Base-by-base conservation (phyloP, 2,888 invertebrate genomes). In the Pharmacophagus antenor region DNA sequence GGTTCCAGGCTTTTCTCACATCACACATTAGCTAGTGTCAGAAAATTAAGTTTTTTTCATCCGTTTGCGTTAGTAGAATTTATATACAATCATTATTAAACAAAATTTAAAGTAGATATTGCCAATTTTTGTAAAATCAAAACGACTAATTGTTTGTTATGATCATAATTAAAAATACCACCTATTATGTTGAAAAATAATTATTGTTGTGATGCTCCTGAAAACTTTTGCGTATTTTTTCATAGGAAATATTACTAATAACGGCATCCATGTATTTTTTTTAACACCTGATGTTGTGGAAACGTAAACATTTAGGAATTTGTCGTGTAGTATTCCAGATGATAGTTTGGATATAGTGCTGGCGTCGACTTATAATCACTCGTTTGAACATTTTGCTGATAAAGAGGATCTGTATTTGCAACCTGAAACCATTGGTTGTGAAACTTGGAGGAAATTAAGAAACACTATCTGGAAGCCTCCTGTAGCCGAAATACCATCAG, bases 341-440 rank as follows among this genome's bases (percentile, higher is more conserved):
- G 95, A 96, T 74, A 92, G 93, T 49, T 83, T 96, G 61, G 96
- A 96, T 74, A 87, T 95, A 56, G 83, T 93, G 6, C 80, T 96
- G 53, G 84, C 92, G 4, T 88, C 95, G 0, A 92, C 93, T 0
- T 96, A 95, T 75, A 89, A 94, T 69, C 95, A 95, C 63, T 92
- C 92, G 15, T 80, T 80, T 0, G 95, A 95, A 69, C 68, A 66
- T 27, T 95, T 94, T 70, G 92, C 94, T 0, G 93, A 94, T 58
- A 92, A 88, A 63, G 90, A 91, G 12, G 94, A 95, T 70, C 77
- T 93, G 0, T 86, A 92, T 64, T 73, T 95, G 62, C 96, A 96
- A 74, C 92, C 93, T 0, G 95, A 95, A 75, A 94, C 95, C 0
- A 73, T 92, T 47, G 93, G 93, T 4, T 84, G 85, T 37, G 86